Evolutionary conservation across 1,140 invertebrate species (phyloP).

Genomic region (Saccostrea glomerata): DNA sequence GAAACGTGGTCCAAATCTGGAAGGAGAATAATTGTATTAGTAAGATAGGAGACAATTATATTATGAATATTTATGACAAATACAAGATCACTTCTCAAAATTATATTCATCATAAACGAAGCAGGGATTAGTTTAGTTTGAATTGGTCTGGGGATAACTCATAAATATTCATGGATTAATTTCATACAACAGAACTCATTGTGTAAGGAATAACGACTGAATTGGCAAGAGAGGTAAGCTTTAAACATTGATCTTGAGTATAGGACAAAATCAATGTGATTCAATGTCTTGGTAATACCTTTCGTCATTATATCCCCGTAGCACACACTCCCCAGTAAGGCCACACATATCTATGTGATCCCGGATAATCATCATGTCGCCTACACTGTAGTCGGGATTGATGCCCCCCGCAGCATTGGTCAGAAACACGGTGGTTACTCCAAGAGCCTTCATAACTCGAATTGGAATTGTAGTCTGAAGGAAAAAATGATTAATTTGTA

Average conservation of each 20-base stretch:
- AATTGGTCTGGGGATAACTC: neutral
- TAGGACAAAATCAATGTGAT: slow-evolving; percentile 1
- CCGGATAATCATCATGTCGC: slow-evolving; percentile 97
- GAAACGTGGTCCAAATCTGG: slow-evolving; percentile 94
- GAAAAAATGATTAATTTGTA: neutral
- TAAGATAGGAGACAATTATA: too few relatives aligned
- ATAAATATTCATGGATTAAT: neutral
- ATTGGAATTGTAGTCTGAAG: slow-evolving; percentile 93
- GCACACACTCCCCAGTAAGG: slow-evolving; percentile 93
- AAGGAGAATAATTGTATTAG: neutral
- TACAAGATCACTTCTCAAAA: too few relatives aligned
- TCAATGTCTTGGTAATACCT: slow-evolving; percentile 80
- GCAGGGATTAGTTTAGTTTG: too few relatives aligned
- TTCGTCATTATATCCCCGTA: slow-evolving; percentile 95
- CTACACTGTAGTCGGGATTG: slow-evolving; percentile 90
- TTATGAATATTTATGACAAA: too few relatives aligned
- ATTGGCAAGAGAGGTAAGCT: neutral
- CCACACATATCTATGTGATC: slow-evolving; percentile 94
- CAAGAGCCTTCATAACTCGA: slow-evolving; percentile 95
- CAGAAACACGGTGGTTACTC: slow-evolving; percentile 90
- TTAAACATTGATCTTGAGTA: neutral
- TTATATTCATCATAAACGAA: too few relatives aligned
- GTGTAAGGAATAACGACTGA: neutral
- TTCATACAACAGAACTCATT: neutral
- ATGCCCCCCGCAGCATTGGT: slow-evolving; percentile 97